Evolutionary conservation across 2,888 invertebrate species (phyloP).

Genomic region (Eubasilissa splendida): DNA sequence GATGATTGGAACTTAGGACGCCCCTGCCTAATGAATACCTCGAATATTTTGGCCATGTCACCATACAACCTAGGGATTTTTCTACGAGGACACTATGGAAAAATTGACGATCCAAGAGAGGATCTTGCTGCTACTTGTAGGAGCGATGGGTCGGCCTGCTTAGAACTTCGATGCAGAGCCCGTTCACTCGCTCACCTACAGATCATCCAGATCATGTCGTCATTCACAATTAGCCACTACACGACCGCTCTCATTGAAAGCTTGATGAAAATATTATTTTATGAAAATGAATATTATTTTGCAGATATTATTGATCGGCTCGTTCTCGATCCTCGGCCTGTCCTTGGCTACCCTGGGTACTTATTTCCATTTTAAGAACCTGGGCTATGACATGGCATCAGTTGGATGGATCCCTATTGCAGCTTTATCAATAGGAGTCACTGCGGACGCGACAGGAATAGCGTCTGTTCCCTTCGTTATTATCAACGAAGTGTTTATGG

Average conservation of each 20-base stretch:
- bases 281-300: background rate
- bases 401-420: slow-evolving; percentile 60
- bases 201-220: background rate
- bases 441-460: slow-evolving; percentile 60
- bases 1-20: too few relatives aligned
- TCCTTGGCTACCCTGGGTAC: slow-evolving; percentile 60
- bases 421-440: slow-evolving; percentile 59
- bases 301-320: slow-evolving; percentile 63
- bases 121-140: too few relatives aligned
- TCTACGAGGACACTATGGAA: too few relatives aligned
- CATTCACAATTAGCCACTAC: background rate
- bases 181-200: too few relatives aligned
- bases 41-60: too few relatives aligned
- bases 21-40: too few relatives aligned
- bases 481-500: slow-evolving; percentile 60
- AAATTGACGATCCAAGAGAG: too few relatives aligned
- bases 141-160: too few relatives aligned
- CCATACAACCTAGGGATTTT: too few relatives aligned
- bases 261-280: slow-evolving; percentile 22
- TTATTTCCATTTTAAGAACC: slow-evolving; percentile 60
- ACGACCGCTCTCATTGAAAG: slow-evolving; percentile 25
- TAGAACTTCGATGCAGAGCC: too few relatives aligned
- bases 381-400: slow-evolving; percentile 39
- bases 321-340: slow-evolving; percentile 61
- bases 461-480: slow-evolving; percentile 61